Evolutionary conservation across 2,797 vertebrate genomes (phyloP), one percentile per base, ranked within the genome.

Genomic region (Gymnopithys bicolor): DNA sequence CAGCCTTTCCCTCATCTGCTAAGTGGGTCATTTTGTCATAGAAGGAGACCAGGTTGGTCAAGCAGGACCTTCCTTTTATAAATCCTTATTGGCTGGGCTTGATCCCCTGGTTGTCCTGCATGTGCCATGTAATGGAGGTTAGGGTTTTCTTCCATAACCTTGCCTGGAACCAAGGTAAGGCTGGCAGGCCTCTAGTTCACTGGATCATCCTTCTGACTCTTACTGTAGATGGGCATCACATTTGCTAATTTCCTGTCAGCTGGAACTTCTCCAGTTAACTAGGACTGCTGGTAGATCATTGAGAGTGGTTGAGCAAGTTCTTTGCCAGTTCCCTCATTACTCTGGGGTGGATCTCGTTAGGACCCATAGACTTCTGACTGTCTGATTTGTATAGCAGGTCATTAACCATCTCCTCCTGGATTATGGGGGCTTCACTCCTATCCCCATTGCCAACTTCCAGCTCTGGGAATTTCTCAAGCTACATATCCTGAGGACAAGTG

Each of bases 321-420:
- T 22, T 76, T 33, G 35, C 23, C 27, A 76, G 13, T 49, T 55
- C 19, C 16, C 6, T 69, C 17, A n/a, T 56, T 21, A 37, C 13
- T 62, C 32, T 49, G 27, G 13, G 5, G 8, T 28, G 19, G 32
- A 55, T 49, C 16, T 28, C 23, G 15, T 3, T 0, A 0, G 11
- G 5, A 5, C 13, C 23, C 35, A n/a, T 21, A 62, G 13, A 62
- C 9, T n/a, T 49, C 10, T 33, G 35, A 27, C 10, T 24, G 5
- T 46, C 33, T 53, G 23, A 60, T 2, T 35, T 48, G 27, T 32
- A 62, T 17, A 55, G 33, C 32, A 55, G 14, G 10, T 55, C 21
- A 75, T 12, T 35, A 32, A 53, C 8, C 14, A 35, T 68, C 41
- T 68, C 43, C 12, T 87, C 18, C 25, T 48, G 63, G 27, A 21